A percentile compares a stretch with the other conserved stretches of the same genome.
Conservation (phyloP, 2,113 vertebrate genomes). For the Scomber japonicus region DNA sequence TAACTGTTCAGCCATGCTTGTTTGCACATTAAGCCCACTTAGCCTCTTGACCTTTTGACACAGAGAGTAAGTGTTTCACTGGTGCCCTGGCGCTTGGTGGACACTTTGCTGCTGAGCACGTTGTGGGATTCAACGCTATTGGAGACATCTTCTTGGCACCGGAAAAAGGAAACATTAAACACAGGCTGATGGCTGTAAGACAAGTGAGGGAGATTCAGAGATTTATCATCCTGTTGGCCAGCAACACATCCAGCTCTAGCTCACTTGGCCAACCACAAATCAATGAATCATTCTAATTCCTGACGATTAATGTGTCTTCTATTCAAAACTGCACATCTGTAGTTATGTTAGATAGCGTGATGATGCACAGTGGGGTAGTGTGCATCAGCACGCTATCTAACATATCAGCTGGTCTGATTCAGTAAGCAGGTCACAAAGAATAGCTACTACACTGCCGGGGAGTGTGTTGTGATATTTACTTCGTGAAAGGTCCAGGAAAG, state of each 20-base stretch:
- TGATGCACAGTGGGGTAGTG: not conserved
- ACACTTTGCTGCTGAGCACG: conserved; percentile 19
- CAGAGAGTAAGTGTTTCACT: conserved; percentile 34
- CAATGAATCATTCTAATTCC: conserved; percentile 45
- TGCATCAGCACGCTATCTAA: not conserved
- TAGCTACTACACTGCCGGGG: not conserved
- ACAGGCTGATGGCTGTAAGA: conserved; percentile 56
- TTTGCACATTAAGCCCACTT: conserved; percentile 61
- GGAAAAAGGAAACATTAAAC: conserved; percentile 66
- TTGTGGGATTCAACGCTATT: conserved; percentile 31
- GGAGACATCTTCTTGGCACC: conserved; percentile 63
- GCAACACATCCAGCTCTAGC: conserved; percentile 35
- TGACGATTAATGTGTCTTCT: conserved; percentile 24
- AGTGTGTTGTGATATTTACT: not conserved
- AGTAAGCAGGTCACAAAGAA: not conserved
- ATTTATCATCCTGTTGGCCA: conserved; percentile 56
- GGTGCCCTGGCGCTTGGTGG: conserved; percentile 19
- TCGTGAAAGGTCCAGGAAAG: not conserved
- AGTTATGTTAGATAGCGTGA: not conserved
- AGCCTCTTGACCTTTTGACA: conserved; percentile 50
- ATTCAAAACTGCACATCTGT: not conserved
- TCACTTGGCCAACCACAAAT: conserved; percentile 3
- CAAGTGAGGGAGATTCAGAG: conserved; percentile 23
- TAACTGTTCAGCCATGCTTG: conserved; percentile 24
- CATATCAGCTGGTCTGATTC: not conserved